Evolutionary conservation across 2,888 invertebrate species (phyloP).

Genomic region (Cybosia mesomella): DNA sequence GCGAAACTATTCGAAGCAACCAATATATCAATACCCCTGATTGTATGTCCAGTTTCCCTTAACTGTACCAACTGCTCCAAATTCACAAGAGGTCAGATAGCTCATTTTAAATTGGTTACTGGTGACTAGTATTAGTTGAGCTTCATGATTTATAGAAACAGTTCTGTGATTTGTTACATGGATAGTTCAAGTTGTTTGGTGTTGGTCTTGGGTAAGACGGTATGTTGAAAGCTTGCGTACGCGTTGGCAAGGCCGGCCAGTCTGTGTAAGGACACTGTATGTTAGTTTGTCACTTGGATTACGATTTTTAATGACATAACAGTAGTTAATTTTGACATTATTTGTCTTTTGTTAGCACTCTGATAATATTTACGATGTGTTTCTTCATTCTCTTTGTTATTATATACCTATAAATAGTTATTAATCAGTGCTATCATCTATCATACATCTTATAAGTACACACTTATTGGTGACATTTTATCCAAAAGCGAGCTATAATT

Average conservation of each 20-base stretch:
- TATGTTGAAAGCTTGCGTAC: slow-evolving; percentile 73
- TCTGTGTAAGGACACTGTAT: slow-evolving; percentile 70
- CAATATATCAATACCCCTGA: slow-evolving; percentile 42
- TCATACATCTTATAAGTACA: too few relatives aligned
- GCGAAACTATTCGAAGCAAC: slow-evolving; percentile 30
- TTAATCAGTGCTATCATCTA: too few relatives aligned
- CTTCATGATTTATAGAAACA: slow-evolving; percentile 28
- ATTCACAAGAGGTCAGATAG: slow-evolving; percentile 41
- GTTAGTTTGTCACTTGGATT: slow-evolving; percentile 48
- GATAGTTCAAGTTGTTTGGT: slow-evolving; percentile 47
- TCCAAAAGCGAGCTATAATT: too few relatives aligned
- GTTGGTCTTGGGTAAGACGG: slow-evolving; percentile 63
- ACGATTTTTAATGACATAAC: slow-evolving; percentile 47
- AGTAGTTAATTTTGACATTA: slow-evolving; percentile 15
- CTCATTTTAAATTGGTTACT: slow-evolving; percentile 47
- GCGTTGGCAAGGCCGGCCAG: slow-evolving; percentile 71
- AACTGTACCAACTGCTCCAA: slow-evolving; percentile 33
- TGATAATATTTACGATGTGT: not conserved
- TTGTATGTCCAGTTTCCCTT: slow-evolving; percentile 30
- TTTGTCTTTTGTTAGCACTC: slow-evolving; percentile 10
- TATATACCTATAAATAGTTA: not conserved
- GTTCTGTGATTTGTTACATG: slow-evolving; percentile 24
- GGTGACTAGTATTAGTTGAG: slow-evolving; percentile 36
- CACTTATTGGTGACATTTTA: too few relatives aligned
- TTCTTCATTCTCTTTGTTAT: slow-evolving; percentile 1